Evolutionary conservation across 2,113 vertebrate genomes (phyloP).

Genomic region (Chinchilla lanigera): DNA sequence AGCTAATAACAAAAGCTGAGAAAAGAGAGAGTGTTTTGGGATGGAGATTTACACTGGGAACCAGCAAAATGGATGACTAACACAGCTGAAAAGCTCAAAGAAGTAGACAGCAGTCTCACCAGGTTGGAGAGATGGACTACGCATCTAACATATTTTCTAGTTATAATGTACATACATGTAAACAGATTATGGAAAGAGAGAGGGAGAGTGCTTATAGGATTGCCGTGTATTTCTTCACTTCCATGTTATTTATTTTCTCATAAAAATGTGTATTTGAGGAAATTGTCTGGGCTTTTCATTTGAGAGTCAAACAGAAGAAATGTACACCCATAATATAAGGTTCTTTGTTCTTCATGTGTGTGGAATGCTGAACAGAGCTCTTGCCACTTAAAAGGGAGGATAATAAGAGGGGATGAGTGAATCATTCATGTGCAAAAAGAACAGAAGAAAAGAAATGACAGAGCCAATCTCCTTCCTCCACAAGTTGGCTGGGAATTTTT

Average conservation of each 20-base stretch:
- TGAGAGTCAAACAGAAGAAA: background rate
- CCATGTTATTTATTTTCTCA: background rate
- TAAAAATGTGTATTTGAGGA: background rate
- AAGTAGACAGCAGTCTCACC: background rate
- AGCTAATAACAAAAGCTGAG: background rate
- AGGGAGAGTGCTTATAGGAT: background rate
- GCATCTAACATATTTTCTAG: background rate
- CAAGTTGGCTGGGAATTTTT: background rate
- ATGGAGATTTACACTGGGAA: background rate
- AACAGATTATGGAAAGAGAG: too few species aligned
- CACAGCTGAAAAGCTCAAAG: background rate
- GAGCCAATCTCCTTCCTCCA: background rate
- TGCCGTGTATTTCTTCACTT: background rate
- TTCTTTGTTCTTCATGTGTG: background rate
- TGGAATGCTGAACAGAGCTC: background rate
- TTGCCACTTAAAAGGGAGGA: background rate
- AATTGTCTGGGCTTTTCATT: background rate
- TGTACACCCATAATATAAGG: background rate
- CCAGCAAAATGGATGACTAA: background rate
- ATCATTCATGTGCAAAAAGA: background rate
- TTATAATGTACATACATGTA: background rate
- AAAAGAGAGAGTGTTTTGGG: background rate
- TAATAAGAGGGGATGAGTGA: background rate
- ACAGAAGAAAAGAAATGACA: background rate
- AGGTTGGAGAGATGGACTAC: background rate